Evolutionary conservation across 2,888 invertebrate species (phyloP).

Genomic region (Keiferia lycopersicella): DNA sequence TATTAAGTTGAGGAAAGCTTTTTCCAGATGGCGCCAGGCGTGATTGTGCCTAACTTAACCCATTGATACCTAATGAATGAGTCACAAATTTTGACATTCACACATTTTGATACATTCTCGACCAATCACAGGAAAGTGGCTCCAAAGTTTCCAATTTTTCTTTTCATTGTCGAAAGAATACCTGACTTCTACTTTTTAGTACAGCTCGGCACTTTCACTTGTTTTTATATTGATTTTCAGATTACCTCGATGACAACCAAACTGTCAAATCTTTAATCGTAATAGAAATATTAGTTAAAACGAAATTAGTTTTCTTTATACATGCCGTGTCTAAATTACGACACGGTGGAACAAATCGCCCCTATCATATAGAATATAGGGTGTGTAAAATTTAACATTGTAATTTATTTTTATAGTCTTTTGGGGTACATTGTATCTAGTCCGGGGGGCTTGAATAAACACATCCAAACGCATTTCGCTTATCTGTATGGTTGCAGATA

Average conservation of each 20-base stretch:
- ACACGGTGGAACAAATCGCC: slow-evolving; percentile 70
- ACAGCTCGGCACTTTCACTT: too few relatives aligned
- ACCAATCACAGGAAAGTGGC: too few relatives aligned
- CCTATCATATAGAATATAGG: slow-evolving; percentile 59
- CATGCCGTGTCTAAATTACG: slow-evolving; percentile 62
- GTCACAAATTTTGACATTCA: too few relatives aligned
- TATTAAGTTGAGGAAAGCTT: too few relatives aligned
- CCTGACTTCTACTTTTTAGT: too few relatives aligned
- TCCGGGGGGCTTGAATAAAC: slow-evolving; percentile 67
- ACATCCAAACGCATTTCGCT: slow-evolving; percentile 55
- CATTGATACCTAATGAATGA: too few relatives aligned
- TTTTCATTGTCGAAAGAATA: too few relatives aligned
- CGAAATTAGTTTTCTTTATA: slow-evolving; percentile 49
- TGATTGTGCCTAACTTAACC: too few relatives aligned
- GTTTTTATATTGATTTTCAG: too few relatives aligned
- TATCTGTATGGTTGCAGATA: slow-evolving; percentile 52
- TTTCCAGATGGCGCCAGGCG: too few relatives aligned
- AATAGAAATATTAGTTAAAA: not conserved
- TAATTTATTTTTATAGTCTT: slow-evolving; percentile 76
- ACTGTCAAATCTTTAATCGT: not conserved
- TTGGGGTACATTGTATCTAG: slow-evolving; percentile 52
- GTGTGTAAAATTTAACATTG: slow-evolving; percentile 76
- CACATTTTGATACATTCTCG: too few relatives aligned
- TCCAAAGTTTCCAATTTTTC: too few relatives aligned
- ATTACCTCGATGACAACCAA: not conserved